Base-by-base conservation (phyloP, 2,888 invertebrate genomes). In the Apantesis nais region DNA sequence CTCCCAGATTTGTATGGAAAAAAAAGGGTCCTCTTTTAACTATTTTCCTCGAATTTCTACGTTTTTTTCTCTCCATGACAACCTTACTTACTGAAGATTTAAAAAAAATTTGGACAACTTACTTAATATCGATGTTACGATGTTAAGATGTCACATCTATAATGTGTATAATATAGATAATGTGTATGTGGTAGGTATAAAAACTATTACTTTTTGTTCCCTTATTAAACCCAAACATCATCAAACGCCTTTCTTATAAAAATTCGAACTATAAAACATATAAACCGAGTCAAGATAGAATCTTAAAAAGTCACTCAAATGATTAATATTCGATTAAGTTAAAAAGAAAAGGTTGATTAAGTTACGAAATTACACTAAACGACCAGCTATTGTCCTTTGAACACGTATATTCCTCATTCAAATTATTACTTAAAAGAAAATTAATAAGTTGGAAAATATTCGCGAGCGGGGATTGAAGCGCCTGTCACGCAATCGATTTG, bases 371-470 rank as follows among this genome's bases (percentile, higher is more conserved):
- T 37, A 12, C 5, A 41, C 39, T 16, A 31, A 11, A 63, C 8
- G 8, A 48, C 22, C 31, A 12, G 29, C 41, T 41, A 62, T 19
- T 39, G n/a, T 61, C 19, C 22, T n/a, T 8, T n/a, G 25, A 39
- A 19, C 39, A 25, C 5, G 11, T 22, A 22, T n/a, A 62, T 39
- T 8, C 16, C 25, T 25, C 22, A 63, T 29, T 44, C 41, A 41
- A 41, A 62, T 25, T 81, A 80, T 74, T 70, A 73, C 81, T 83
- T 81, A 82, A 83, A 83, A 86, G 84, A 82, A 80, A 89, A 87
- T 87, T 86, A 86, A 89, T 86, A 84, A 85, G 90, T 92, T 93
- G 93, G 93, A 91, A 93, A 93, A 88, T 91, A 80, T 76, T 79
- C 72, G 81, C 80, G 80, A 77, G 77, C 83, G 79, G 86, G 87